Evolutionary conservation across 2,113 vertebrate genomes (phyloP).

Genomic region (Canis aureus): DNA sequence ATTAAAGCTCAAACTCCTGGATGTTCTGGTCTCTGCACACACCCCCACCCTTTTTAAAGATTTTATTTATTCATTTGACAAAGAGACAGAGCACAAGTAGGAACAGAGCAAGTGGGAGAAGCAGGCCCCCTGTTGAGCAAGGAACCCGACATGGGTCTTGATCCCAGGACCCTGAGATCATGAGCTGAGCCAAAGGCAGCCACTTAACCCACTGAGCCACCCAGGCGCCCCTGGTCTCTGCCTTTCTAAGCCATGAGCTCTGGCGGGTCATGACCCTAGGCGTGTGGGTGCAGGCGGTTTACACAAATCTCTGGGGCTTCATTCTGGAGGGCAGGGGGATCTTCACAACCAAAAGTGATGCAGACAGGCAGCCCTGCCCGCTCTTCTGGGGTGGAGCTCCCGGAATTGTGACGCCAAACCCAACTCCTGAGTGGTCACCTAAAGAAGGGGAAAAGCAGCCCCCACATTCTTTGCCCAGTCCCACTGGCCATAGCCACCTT

Average conservation of each 20-base stretch:
- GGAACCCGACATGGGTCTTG: no score
- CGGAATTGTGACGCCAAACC: neutral
- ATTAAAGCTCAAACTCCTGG: neutral
- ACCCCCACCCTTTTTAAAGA: no score
- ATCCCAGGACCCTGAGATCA: no score
- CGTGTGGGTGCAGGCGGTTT: rapidly evolving
- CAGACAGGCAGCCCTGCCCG: neutral
- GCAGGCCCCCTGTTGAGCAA: no score
- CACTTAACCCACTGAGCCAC: no score
- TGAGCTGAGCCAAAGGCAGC: no score
- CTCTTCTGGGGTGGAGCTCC: neutral
- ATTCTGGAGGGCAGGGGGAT: neutral
- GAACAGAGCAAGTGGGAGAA: no score
- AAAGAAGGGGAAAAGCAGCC: neutral
- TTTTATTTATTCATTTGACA: no score
- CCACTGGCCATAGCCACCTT: neutral
- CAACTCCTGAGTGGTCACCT: neutral
- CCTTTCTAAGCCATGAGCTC: neutral
- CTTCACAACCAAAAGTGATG: neutral
- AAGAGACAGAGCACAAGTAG: no score
- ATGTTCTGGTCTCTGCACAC: neutral
- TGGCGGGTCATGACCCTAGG: neutral
- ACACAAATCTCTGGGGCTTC: neutral
- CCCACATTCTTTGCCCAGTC: neutral
- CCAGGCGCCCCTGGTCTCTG: neutral